Evolutionary conservation across 2,888 invertebrate species (phyloP), one percentile per base, ranked within the genome.

Genomic region (Arge pagana): DNA sequence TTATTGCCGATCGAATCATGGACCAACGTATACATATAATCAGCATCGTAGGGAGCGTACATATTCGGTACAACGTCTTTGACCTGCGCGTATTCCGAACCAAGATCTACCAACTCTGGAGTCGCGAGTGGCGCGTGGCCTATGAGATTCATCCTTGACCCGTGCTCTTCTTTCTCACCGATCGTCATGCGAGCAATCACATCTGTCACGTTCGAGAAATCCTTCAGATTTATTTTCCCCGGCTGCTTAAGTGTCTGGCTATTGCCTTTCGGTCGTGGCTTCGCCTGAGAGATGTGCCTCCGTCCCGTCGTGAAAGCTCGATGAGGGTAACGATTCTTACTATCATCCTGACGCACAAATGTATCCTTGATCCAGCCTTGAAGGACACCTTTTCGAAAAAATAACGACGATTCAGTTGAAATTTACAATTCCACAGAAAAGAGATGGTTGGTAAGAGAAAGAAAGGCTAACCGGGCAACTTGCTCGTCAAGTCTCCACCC

Each of bases 151-250:
- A 70, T 58, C 57, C 71, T 74, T 26, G 72, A 66, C n/a, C 70
- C 65, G 35, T 75, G 74, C 26, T 76, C 76, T 24, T 72, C 74
- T 49, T 65, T 82, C 72, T 64, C 82, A 70, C 59, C 83, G 77
- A 65, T 81, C 77, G 64, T 83, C 79, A 84, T 85, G 68, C 84
- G 82, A 59, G 85, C 85, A 39, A 94, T 85, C 4, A 91, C 93
- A 72, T 93, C 92, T 65, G 91, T 91, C 54, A 94, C 92, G 77
- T 92, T 85, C 41, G 90, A 88, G 76, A 89, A 94, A 75, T 93
- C 92, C 77, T 90, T 91, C 82, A 93, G 81, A 74, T 94, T 93
- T 71, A 94, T 78, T 79, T 93, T 93, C 52, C 93, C 93, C 11
- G 93, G 93, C 85, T 93, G 91, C 84, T 87, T 87, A 58, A 87